These are phyloP conservation scores for Cryptotis parvus DNA, from an alignment of 2,113 vertebrate genomes.

Conservation along the genomic window DNA sequence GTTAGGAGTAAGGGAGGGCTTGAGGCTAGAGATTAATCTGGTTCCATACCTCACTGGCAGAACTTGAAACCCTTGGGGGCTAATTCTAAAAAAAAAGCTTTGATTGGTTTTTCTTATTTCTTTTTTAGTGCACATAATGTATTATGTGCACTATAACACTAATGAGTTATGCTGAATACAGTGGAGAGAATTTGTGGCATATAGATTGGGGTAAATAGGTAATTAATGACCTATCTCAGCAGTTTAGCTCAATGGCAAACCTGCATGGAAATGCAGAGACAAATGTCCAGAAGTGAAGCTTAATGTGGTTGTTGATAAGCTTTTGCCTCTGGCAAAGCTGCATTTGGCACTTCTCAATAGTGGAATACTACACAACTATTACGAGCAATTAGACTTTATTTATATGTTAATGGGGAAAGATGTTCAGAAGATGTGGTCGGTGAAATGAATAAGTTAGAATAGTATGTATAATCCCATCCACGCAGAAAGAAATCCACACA, in stretches of 20 bases:
- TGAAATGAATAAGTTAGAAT: constrained; percentile 18
- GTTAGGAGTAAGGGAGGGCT: not conserved
- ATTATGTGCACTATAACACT: too few species aligned
- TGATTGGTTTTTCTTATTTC: constrained; percentile 11
- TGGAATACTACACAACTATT: not conserved
- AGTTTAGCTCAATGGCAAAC: not conserved
- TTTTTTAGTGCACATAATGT: constrained; percentile 47
- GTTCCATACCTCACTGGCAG: not conserved
- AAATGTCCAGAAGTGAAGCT: not conserved
- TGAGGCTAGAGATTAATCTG: constrained; percentile 38
- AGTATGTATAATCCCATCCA: not conserved
- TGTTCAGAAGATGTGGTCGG: constrained; percentile 8
- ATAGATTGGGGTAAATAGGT: constrained; percentile 45
- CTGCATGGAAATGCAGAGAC: not conserved
- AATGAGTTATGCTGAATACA: constrained; percentile 42
- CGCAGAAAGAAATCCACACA: not conserved
- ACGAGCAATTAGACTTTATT: not conserved
- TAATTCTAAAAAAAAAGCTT: constrained; percentile 37
- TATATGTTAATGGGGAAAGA: not conserved
- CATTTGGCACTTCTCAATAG: not conserved
- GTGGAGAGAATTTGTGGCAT: constrained; percentile 28
- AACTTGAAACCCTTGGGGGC: constrained; percentile 11
- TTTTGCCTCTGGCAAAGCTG: not conserved
- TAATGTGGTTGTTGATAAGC: not conserved
- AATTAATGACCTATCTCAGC: constrained; percentile 51